Base-by-base conservation (phyloP, 2,797 vertebrate genomes). In the Mico argentatus region DNA sequence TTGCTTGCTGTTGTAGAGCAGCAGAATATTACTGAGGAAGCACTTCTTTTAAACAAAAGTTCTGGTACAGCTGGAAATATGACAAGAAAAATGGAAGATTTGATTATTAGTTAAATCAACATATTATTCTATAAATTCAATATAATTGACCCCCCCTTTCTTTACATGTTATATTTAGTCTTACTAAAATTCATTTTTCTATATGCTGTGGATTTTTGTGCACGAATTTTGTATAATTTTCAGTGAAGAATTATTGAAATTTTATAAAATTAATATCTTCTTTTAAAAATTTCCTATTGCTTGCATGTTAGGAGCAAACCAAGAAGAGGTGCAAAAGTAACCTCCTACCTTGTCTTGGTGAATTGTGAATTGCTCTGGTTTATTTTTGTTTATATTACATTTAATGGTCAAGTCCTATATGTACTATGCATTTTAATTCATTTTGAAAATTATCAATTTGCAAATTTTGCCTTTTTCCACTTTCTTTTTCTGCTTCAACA, bases 401-500 rank as follows among this genome's bases (percentile, higher is more conserved):
- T 59, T 92, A 86, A 50, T 72, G 41, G 7, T 48, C 13, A n/a
- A 44, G 61, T 41, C 75, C 30, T 80, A 13, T 17, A 41, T 1
- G 72, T 2, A 10, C 7, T 89, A 26, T n/a, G 30, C 17, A 2
- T 59, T 86, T 7, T 41, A 79, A 73, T 61, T 90, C 41, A 52
- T 22, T 27, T 80, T 5, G 3, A 48, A 96, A 96, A 84, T 82
- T 88, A 36, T 72, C 88, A 50, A 0, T 17, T n/a, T 55, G 0
- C 0, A 93, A 30, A 79, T 93, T 85, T 89, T 90, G 46, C 94
- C 82, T 96, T 39, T 87, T 80, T 59, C 90, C 88, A 33, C 50
- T 96, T 90, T 84, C 15, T 94, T 94, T 93, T 97, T 94, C n/a
- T 95, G 76, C 61, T 93, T 85, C 90, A 94, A 94, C 92, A 84